A percentile compares a stretch with the other conserved stretches of the same genome.
Conservation (phyloP, 1,140 invertebrate genomes). For the Limonius californicus region DNA sequence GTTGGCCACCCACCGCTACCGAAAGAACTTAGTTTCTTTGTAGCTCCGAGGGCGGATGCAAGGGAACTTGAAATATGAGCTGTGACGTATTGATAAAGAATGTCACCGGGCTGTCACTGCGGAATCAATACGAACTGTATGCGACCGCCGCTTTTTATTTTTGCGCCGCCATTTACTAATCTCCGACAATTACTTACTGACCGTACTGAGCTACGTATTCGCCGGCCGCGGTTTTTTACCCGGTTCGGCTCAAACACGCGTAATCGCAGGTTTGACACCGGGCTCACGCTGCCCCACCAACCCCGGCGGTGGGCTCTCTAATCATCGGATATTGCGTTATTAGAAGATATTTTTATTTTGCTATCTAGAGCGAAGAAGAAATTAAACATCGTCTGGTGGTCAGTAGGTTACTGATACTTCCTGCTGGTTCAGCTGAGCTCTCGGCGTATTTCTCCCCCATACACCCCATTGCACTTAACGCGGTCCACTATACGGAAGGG, state of each 20-base stretch:
- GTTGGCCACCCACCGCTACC: constrained; percentile 38
- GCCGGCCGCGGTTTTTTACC: too few species aligned
- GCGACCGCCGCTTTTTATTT: constrained; percentile 27
- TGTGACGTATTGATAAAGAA: constrained; percentile 58
- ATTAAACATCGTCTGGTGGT: constrained; percentile 26
- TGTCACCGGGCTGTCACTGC: constrained; percentile 56
- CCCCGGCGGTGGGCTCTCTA: neutral
- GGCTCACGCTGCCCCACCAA: neutral
- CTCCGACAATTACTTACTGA: neutral
- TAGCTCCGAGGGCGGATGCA: constrained; percentile 47
- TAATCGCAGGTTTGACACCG: too few species aligned
- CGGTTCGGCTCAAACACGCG: too few species aligned
- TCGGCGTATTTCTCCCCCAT: constrained; percentile 1
- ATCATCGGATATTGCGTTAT: neutral
- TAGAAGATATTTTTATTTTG: neutral
- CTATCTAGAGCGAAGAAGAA: constrained; percentile 2
- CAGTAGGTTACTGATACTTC: constrained; percentile 27
- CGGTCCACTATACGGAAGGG: constrained; percentile 22
- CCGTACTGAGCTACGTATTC: too few species aligned
- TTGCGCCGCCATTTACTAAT: constrained; percentile 11
- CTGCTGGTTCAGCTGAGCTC: neutral
- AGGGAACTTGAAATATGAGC: constrained; percentile 49
- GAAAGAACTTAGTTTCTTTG: constrained; percentile 48
- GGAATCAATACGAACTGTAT: constrained; percentile 47
- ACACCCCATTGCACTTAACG: neutral